These are phyloP conservation scores for Bombus superbus DNA, from an alignment of 1,140 invertebrate species.

Conservation along the genomic window DNA sequence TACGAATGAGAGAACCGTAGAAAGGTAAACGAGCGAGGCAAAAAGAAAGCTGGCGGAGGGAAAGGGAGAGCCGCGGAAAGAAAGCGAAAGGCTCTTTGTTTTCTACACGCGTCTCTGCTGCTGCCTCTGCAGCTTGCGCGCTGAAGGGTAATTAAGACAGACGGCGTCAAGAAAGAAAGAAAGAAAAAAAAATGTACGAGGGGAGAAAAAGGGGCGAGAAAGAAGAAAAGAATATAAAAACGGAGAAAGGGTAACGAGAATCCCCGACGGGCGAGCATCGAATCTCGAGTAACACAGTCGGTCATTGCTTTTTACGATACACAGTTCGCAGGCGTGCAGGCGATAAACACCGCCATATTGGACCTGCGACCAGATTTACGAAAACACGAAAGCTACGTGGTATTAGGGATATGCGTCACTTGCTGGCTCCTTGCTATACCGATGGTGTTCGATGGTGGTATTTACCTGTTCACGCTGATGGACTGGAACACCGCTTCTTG, in stretches of 20 bases:
- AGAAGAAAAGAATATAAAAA: constrained; percentile 1
- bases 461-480: constrained; percentile 90
- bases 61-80: background rate
- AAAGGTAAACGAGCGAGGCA: constrained; percentile 19
- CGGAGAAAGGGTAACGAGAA: constrained; percentile 43
- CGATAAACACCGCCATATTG: constrained; percentile 89
- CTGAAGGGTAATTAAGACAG: constrained; percentile 57
- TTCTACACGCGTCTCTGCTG: constrained; percentile 16
- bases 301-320: constrained; percentile 65
- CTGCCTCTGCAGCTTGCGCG: background rate
- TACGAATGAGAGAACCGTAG: constrained; percentile 24
- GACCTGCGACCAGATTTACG: constrained; percentile 87
- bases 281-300: constrained; percentile 43
- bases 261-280: constrained; percentile 25
- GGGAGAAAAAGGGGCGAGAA: background rate
- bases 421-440: constrained; percentile 87
- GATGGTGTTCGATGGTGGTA: constrained; percentile 88
- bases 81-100: constrained; percentile 42
- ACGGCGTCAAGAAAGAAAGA: constrained; percentile 30
- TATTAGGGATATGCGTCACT: constrained; percentile 84
- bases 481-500: constrained; percentile 94
- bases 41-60: background rate
- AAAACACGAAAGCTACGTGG: constrained; percentile 85
- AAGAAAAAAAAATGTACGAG: background rate
- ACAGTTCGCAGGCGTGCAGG: constrained; percentile 90